Percentiles rank a stretch among this genome's conserved stretches.
These are phyloP conservation scores for Aphelenchoides bicaudatus DNA, from an alignment of 2,888 invertebrate genomes.

Conservation along the genomic window DNA sequence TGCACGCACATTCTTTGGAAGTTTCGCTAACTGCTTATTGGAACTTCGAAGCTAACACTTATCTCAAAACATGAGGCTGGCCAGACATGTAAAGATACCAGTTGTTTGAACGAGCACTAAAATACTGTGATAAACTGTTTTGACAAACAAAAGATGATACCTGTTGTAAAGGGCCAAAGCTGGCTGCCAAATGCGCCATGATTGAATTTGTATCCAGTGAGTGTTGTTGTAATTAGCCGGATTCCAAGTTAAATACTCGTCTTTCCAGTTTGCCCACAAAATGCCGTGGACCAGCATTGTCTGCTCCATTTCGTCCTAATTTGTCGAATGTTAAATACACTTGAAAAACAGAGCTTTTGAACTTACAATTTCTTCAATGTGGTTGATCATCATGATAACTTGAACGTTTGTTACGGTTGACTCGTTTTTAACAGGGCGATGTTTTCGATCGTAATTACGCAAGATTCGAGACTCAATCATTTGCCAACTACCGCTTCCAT, in stretches of 20 bases:
- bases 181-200: conserved; percentile 56
- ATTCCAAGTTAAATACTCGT: conserved; percentile 56
- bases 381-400: conserved; percentile 49
- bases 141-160: conserved; percentile 54
- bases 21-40: no score
- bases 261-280: conserved; percentile 51
- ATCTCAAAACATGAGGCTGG: conserved; percentile 48
- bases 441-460: conserved; percentile 42
- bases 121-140: conserved; percentile 55
- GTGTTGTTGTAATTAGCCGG: conserved; percentile 40
- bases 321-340: neutral
- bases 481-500: no score
- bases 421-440: conserved; percentile 54
- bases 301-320: conserved; percentile 55
- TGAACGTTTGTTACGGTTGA: conserved; percentile 42
- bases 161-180: conserved; percentile 56
- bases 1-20: no score
- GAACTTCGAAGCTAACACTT: no score
- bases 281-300: conserved; percentile 56
- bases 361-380: conserved; percentile 55
- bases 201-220: conserved; percentile 38
- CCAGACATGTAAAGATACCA: conserved; percentile 58
- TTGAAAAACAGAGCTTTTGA: neutral
- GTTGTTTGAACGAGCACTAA: conserved; percentile 52
- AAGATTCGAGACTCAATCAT: conserved; percentile 36